Base-by-base conservation (phyloP, 2,113 vertebrate species). In the Spermophilus dauricus region DNA sequence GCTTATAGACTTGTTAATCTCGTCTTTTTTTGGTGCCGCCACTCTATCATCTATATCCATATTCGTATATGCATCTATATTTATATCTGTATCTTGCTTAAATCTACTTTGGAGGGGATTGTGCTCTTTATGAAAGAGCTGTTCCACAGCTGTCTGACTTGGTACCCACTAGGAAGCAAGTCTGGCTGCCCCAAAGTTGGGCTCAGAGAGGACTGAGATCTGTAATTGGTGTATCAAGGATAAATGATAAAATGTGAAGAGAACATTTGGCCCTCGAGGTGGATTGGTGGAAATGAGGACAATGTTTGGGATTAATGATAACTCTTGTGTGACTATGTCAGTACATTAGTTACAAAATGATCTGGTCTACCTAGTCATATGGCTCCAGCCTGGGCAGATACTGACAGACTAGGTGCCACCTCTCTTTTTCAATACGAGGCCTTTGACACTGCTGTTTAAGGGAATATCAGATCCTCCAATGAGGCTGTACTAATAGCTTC, bases 331-430 rank as follows among this genome's bases (percentile, higher is more conserved):
- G 42, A 84, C 22, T 37, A 6, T 14, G 12, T 26, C 65, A 34
- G 24, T 14, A 26, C 24, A 11, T 30, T 51, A 22, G 4, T 34
- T 53, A 61, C 6, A 61, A 53, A 10, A 53, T 26, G 51, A 58
- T 14, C 3, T 34, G 2, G 1, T 61, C 37, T 63, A 16, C 4
- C 0, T 0, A 18, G 48, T 72, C 2, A 8, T 17, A 39, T 77
- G 20, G 30, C 32, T 22, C 18, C 17, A 91, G 37, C 17, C 72
- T 78, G 10, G 6, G 45, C 18, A 76, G 11, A 65, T 51, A 58
- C 9, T 37, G 58, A 18, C 32, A 81, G 20, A 39, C 28, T 12
- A 45, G 37, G 6, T 30, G 30, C 37, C 8, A 34, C 6, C 22
- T 77, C 24, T 45, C 4, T 4, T 42, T 4, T 45, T 32, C 32